These are phyloP conservation scores for Ernsta delagoae DNA, from an alignment of 2,888 invertebrate genomes.

Conservation along the genomic window DNA sequence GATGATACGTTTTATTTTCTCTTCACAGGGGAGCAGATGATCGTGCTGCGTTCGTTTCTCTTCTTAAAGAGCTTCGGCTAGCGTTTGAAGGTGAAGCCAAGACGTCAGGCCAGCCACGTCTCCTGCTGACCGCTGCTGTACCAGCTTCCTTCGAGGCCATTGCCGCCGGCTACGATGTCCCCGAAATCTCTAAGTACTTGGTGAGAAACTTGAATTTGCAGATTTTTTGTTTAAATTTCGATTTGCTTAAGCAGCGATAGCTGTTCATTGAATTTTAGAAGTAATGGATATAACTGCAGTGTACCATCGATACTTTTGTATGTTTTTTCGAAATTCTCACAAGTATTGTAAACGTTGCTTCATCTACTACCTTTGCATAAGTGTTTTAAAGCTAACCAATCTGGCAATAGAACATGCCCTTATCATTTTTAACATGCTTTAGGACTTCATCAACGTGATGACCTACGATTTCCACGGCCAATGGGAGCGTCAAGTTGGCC, in stretches of 20 bases:
- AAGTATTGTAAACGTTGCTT: too few species aligned
- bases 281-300: too few species aligned
- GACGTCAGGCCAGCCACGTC: slow-evolving; percentile 91
- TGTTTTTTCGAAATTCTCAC: too few species aligned
- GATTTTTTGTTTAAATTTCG: too few species aligned
- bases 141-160: slow-evolving; percentile 97
- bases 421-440: too few species aligned
- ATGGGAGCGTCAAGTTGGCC: slow-evolving; percentile 96
- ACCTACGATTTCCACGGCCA: slow-evolving; percentile 98
- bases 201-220: slow-evolving; percentile 51
- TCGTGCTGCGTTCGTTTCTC: slow-evolving; percentile 92
- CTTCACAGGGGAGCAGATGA: slow-evolving; percentile 91
- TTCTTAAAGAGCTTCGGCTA: slow-evolving; percentile 93
- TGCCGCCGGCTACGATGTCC: slow-evolving; percentile 96
- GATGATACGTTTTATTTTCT: too few species aligned
- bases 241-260: too few species aligned
- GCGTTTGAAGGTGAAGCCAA: slow-evolving; percentile 97
- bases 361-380: too few species aligned
- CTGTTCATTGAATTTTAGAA: too few species aligned
- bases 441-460: slow-evolving; percentile 97
- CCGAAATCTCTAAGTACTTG: slow-evolving; percentile 96
- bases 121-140: slow-evolving; percentile 94
- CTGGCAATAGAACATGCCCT: too few species aligned
- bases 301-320: too few species aligned
- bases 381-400: too few species aligned